phyloP scores from a whole-genome alignment of 2,797 vertebrate species.

The Lutjanus argentimaculatus region DNA sequence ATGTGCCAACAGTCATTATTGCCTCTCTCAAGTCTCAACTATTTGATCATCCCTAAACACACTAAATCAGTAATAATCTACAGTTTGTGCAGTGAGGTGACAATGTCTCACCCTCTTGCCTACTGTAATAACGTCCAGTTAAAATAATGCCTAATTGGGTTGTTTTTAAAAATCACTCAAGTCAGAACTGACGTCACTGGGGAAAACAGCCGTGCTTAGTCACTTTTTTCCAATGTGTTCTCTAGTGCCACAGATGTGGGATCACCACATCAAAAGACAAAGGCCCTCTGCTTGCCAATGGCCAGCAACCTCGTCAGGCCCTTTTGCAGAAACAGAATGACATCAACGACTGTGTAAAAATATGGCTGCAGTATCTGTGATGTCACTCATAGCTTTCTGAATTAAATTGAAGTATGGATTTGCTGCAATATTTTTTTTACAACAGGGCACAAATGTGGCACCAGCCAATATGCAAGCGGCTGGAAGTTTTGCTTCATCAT shows the following conservation, averaged over 20 bases:
- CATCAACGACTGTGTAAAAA: conserved; percentile 30
- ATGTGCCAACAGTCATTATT: conserved; percentile 21
- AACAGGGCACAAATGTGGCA: too few species aligned
- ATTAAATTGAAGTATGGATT: neutral
- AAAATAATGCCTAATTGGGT: conserved; percentile 13
- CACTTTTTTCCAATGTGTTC: conserved; percentile 21
- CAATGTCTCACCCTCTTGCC: neutral
- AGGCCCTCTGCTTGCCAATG: conserved; percentile 2
- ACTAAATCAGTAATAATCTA: conserved; percentile 6
- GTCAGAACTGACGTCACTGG: conserved; percentile 34
- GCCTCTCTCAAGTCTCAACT: conserved; percentile 3
- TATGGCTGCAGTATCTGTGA: conserved; percentile 11
- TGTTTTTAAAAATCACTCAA: conserved; percentile 15
- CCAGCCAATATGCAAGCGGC: too few species aligned
- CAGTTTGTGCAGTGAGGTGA: neutral
- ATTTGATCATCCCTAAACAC: conserved; percentile 11
- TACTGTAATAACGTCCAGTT: neutral
- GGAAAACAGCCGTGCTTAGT: conserved; percentile 9
- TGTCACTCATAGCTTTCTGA: conserved; percentile 5
- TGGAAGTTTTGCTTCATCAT: too few species aligned
- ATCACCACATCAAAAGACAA: conserved; percentile 34
- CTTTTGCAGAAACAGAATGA: conserved; percentile 30
- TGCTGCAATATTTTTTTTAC: neutral
- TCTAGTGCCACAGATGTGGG: conserved; percentile 32
- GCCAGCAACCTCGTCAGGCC: neutral